These are phyloP conservation scores for Tadarida brasiliensis DNA, from an alignment of 2,797 vertebrate species.

Conservation along the genomic window DNA sequence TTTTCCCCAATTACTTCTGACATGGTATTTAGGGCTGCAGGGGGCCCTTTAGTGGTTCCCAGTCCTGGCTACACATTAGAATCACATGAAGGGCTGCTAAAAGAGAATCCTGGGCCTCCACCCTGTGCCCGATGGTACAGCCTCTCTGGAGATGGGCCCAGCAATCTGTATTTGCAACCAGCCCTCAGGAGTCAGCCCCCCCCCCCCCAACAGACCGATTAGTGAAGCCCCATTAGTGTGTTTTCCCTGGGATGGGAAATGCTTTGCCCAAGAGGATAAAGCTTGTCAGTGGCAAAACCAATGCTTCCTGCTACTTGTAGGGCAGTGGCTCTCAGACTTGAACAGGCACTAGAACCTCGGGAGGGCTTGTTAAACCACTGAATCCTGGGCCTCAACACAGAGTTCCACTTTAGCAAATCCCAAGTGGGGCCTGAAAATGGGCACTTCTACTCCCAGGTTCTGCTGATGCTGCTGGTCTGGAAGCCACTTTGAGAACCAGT, in stretches of 20 bases:
- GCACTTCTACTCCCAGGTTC: not conserved
- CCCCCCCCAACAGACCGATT: rapidly evolving
- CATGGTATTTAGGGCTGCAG: not conserved
- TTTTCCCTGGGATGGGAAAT: not conserved
- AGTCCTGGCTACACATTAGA: not conserved
- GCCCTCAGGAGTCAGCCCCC: not conserved
- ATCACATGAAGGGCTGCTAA: not conserved
- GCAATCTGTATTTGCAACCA: not conserved
- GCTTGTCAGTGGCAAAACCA: not conserved
- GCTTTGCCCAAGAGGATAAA: not conserved
- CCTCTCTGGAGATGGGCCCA: not conserved
- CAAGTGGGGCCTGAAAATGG: not conserved
- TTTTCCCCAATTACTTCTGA: not conserved
- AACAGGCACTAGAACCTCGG: not conserved
- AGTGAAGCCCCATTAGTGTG: not conserved
- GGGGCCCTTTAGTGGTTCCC: not conserved
- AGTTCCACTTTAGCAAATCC: not conserved
- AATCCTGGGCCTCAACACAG: not conserved
- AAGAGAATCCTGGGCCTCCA: not conserved
- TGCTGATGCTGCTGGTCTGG: not conserved
- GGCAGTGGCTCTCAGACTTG: not conserved
- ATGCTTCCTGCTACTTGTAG: not conserved
- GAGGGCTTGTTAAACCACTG: not conserved
- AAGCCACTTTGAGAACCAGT: not conserved
- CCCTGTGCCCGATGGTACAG: not conserved